Evolutionary conservation across 2,888 invertebrate species (phyloP).

Genomic region (Lampropteryx suffumata): DNA sequence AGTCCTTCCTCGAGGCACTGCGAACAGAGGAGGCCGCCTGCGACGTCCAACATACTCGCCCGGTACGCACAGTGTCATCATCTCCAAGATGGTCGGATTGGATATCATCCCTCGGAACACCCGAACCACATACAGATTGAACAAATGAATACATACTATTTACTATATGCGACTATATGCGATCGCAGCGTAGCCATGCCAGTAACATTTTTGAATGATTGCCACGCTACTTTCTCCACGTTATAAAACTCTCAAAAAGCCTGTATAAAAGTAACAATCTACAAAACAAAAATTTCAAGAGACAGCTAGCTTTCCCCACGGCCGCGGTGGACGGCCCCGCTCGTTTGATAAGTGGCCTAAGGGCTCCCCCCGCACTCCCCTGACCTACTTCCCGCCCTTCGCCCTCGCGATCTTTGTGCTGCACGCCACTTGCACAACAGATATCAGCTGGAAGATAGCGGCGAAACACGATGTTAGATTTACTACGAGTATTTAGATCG

Average conservation of each 20-base stretch:
- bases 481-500: conserved; percentile 50
- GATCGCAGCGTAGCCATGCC: no score
- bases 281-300: conserved; percentile 67
- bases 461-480: conserved; percentile 52
- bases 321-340: conserved; percentile 58
- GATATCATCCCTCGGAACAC: no score
- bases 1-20: no score
- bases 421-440: conserved; percentile 77
- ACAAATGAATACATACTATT: no score
- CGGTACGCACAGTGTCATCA: no score
- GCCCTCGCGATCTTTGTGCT: conserved; percentile 78
- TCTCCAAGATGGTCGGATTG: no score
- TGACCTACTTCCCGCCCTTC: conserved; percentile 66
- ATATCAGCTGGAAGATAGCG: conserved; percentile 78
- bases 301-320: conserved; percentile 71
- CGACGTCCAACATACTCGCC: no score
- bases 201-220: conserved; percentile 18
- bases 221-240: conserved; percentile 31
- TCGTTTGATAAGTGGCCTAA: conserved; percentile 78
- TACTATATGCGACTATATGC: no score
- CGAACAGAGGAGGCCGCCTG: no score
- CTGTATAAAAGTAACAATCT: conserved; percentile 38
- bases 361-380: conserved; percentile 67
- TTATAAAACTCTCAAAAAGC: conserved; percentile 31
- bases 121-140: no score